Base-by-base conservation (phyloP, 2,797 vertebrate genomes). In the Cuculus canorus region DNA sequence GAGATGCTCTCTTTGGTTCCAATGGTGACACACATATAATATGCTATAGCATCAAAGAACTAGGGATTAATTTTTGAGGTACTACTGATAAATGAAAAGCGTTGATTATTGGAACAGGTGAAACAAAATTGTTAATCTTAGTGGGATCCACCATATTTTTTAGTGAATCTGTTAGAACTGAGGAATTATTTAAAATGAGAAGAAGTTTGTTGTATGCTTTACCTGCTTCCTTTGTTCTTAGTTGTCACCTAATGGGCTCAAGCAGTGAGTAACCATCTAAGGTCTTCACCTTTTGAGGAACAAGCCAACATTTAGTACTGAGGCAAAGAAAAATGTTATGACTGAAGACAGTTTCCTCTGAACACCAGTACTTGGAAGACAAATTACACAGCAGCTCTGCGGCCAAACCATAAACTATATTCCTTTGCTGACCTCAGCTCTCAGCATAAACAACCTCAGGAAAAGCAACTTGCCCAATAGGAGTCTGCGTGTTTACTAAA, bases 381-480 rank as follows among this genome's bases (percentile, higher is more conserved):
- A 91, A 94, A 93, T 91, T 59, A 72, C 54, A 82, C 19, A 66
- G 84, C 23, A 65, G 15, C 66, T 72, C 88, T 50, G 84, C 70
- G 39, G 70, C 82, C 76, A 93, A 88, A 70, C 28, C 33, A 27
- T 88, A 76, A 95, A 85, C 75, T 82, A 2, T 64, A 88, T 76
- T 96, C 80, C 63, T 41, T 81, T 92, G 77, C 93, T 95, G 93
- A 91, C 77, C 71, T 96, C 94, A 91, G 93, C 59, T 88, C 47
- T 94, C 54, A 47, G 53, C 82, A 94, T 63, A 95, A 96, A 92
- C 93, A 93, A 90, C 75, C 88, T 88, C 83, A 95, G 94, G 95
- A 96, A 96, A 93, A 95, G 87, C 70, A 84, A 63, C 66, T 95
- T 96, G 77, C 82, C 78, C 60, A 94, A 90, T 6, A 60, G 23